These are phyloP conservation scores for Spodoptera littoralis DNA, from an alignment of 2,888 invertebrate genomes.

Conservation along the genomic window DNA sequence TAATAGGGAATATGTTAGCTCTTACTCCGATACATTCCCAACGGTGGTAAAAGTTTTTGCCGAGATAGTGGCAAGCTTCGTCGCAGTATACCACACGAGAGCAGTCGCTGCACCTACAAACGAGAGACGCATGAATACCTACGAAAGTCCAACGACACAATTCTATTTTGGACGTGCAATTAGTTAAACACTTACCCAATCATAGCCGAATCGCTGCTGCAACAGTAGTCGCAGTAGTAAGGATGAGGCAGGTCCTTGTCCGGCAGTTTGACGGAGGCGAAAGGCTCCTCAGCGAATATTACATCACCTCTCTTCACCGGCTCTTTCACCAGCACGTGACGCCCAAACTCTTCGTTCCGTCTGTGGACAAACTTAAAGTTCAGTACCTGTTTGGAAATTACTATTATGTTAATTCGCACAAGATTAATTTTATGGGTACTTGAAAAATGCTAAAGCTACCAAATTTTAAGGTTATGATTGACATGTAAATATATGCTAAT, in stretches of 20 bases:
- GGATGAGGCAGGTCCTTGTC: slow-evolving; percentile 84
- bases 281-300: slow-evolving; percentile 94
- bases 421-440: too few species aligned
- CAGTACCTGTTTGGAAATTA: not conserved
- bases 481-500: too few species aligned
- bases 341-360: slow-evolving; percentile 88
- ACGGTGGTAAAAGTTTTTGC: slow-evolving; percentile 81
- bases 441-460: too few species aligned
- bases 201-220: slow-evolving; percentile 73
- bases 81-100: slow-evolving; percentile 91
- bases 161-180: too few species aligned
- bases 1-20: slow-evolving; percentile 90
- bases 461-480: too few species aligned
- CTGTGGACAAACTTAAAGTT: slow-evolving; percentile 65
- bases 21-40: slow-evolving; percentile 92
- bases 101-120: slow-evolving; percentile 90
- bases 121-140: slow-evolving; percentile 21
- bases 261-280: slow-evolving; percentile 92
- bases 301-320: slow-evolving; percentile 91
- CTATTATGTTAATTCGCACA: too few species aligned
- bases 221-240: slow-evolving; percentile 92
- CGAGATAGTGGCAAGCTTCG: slow-evolving; percentile 85
- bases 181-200: slow-evolving; percentile 18
- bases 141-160: too few species aligned
- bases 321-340: slow-evolving; percentile 90